phyloP scores from a whole-genome alignment of 2,797 vertebrate species.

The Myotis myotis region DNA sequence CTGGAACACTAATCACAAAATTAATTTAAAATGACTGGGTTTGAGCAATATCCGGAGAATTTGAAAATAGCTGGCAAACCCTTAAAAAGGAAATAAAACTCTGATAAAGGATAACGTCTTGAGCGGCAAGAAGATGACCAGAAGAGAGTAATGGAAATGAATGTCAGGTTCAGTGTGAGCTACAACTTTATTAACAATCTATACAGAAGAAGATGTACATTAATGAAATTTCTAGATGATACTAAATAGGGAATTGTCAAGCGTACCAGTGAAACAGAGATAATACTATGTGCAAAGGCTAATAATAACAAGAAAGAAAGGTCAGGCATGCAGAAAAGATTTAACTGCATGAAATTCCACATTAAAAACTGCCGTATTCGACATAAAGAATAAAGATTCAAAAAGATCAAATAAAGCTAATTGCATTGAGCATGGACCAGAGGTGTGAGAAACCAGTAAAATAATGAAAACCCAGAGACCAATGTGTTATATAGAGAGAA shows the following conservation, averaged over 20 bases:
- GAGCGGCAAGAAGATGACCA: slow-evolving; percentile 16
- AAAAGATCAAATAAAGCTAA: slow-evolving; percentile 40
- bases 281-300: slow-evolving; percentile 30
- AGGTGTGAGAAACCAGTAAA: slow-evolving; percentile 25
- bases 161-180: slow-evolving; percentile 25
- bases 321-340: background rate
- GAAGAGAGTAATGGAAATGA: background rate
- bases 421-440: background rate
- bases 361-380: background rate
- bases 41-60: background rate
- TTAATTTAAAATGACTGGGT: slow-evolving; percentile 57
- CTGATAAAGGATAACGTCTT: background rate
- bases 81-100: background rate
- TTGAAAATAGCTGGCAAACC: background rate
- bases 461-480: slow-evolving; percentile 2
- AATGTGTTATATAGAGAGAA: background rate
- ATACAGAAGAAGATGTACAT: background rate
- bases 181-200: slow-evolving; percentile 60
- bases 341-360: background rate
- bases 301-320: slow-evolving; percentile 45
- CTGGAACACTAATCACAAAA: slow-evolving; percentile 37
- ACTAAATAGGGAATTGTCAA: slow-evolving; percentile 54
- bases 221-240: slow-evolving; percentile 58
- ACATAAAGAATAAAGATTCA: background rate
- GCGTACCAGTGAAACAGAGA: slow-evolving; percentile 35